Base-by-base conservation (phyloP, 1,140 invertebrate genomes). In the Subanguina moxae region DNA sequence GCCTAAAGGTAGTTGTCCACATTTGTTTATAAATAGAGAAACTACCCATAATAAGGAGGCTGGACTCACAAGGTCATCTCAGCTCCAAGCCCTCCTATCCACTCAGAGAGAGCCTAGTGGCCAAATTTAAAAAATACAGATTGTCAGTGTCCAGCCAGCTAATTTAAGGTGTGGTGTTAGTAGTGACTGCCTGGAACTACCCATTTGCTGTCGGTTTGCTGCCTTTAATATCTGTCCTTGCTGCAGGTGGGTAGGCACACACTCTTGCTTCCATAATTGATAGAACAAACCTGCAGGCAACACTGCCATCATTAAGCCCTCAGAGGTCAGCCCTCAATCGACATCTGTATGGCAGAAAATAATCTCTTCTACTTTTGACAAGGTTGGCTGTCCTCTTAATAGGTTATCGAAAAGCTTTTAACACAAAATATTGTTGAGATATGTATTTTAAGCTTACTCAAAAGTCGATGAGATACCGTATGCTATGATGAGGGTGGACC, bases 161-260 rank as follows among this genome's bases (percentile, higher is more conserved):
- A 13, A 9, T 63, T 62, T 67, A 62, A 32, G 73, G 74, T 19
- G 74, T 75, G 9, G 66, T 78, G 17, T 48, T 75, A n/a, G n/a
- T 75, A 38, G 52, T 75, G 25, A 91, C 92, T 11, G 89, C 94
- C 0, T 98, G 95, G 94, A 99, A 98, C 85, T 98, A 97, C 85
- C 95, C 95, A 0, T 73, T 98, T n/a, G 90, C 93, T 76, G 84
- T 97, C 62, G 84, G 88, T 1, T 74, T 97, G 5, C 76, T 86
- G n/a, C 89, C 90, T 0, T 78, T 93, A 66, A 84, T 90, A 27
- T 90, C 91, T 13, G 93, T 93, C 0, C 89, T 98, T 59, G 91
- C 93, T 32, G 92, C 92, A 62, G 94, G 86, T 83, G 65, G 70
- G 48, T 30, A 15, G 17, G 1, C 13, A 65, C 21, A 13, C 0